Evolutionary conservation across 2,113 vertebrate genomes (phyloP).

Genomic region (Myotis brandtii): DNA sequence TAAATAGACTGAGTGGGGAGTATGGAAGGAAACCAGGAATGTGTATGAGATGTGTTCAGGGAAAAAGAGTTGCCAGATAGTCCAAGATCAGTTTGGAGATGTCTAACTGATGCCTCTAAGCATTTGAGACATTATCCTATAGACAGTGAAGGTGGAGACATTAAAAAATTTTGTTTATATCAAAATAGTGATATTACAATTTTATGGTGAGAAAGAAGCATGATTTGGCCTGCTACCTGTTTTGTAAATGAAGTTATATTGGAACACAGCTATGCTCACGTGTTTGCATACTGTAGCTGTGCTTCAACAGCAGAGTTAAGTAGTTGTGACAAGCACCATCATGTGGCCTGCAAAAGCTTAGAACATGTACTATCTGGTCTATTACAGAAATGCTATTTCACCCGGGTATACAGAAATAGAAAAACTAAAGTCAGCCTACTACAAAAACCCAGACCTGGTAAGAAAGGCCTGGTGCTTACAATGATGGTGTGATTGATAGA

Average conservation of each 20-base stretch:
- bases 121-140: not conserved
- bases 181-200: not conserved
- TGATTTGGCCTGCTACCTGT: not conserved
- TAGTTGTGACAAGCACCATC: not conserved
- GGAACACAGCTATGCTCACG: not conserved
- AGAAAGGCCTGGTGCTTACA: not conserved
- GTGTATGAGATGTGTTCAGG: not conserved
- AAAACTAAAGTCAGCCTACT: not conserved
- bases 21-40: not conserved
- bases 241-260: slow-evolving; percentile 5
- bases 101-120: not conserved
- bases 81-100: not conserved
- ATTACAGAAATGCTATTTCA: not conserved
- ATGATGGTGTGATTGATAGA: not conserved
- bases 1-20: not conserved
- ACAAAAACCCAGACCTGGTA: not conserved
- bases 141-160: not conserved
- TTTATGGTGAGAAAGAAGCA: not conserved
- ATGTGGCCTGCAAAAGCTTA: not conserved
- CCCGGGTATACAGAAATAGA: not conserved
- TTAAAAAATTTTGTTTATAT: not conserved
- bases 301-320: not conserved
- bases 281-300: not conserved
- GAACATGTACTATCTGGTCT: not conserved
- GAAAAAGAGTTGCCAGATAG: not conserved